Conservation (phyloP, 2,113 vertebrate genomes). For the Ceyx cyanopectus region DNA sequence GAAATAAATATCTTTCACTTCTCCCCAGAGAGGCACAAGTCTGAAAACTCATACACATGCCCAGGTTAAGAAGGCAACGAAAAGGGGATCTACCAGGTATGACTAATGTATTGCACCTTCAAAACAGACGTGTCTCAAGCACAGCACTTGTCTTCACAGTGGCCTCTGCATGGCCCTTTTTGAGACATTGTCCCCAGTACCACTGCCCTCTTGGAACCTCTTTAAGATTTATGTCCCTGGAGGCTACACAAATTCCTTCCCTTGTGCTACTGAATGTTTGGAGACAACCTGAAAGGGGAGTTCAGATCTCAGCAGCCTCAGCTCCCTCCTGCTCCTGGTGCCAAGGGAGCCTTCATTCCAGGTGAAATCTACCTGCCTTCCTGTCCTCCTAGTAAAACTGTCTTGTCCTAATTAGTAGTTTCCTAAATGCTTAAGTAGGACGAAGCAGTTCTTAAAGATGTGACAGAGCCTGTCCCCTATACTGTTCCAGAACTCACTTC, state of each 20-base stretch:
- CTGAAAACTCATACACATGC: neutral
- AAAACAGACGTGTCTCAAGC: neutral
- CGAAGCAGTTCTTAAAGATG: neutral
- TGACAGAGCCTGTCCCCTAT: neutral
- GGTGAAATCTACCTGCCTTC: neutral
- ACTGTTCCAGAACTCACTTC: neutral
- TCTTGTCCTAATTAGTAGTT: neutral
- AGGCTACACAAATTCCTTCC: conserved; percentile 18
- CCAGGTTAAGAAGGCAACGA: neutral
- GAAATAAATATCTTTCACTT: conserved; percentile 47
- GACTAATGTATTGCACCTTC: neutral
- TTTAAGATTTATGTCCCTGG: conserved; percentile 11
- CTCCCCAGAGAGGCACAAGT: conserved; percentile 7
- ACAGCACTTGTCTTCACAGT: neutral
- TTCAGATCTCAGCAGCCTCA: neutral
- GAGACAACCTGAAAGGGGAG: conserved; percentile 12
- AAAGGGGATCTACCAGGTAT: neutral
- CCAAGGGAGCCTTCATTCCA: neutral
- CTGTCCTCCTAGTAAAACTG: conserved; percentile 10
- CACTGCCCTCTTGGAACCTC: neutral
- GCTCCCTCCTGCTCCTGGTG: conserved; percentile 3
- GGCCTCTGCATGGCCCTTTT: neutral
- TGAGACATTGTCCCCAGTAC: neutral
- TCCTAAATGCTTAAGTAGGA: neutral
- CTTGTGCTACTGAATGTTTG: neutral